Evolutionary conservation across 30 jellyfish, hydroid and myxozoan species (phyloP).

Genomic region (Phacellophora camtschatica): DNA sequence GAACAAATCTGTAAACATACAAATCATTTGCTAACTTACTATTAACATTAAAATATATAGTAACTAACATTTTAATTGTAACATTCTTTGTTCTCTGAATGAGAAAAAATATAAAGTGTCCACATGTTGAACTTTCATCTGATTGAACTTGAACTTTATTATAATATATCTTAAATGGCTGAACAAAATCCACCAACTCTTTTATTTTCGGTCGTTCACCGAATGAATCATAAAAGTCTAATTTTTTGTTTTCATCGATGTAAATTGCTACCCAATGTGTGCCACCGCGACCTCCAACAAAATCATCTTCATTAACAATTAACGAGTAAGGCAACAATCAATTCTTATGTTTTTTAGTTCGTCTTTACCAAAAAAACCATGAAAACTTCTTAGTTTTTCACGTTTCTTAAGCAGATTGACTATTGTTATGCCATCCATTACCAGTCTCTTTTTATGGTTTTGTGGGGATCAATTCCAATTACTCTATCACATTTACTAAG

Average conservation of each 20-base stretch:
- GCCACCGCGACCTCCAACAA: not conserved
- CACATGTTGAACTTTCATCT: not conserved
- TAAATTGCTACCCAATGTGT: not conserved
- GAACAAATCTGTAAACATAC: not conserved
- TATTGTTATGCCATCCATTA: constrained; percentile 7
- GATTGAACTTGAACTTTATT: not conserved
- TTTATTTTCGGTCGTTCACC: not conserved
- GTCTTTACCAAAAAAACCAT: not conserved
- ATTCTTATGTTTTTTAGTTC: not conserved
- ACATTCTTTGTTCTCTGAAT: not conserved
- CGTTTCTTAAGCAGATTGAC: not conserved
- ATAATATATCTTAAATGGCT: not conserved
- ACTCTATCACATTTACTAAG: constrained; percentile 3
- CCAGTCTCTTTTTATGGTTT: not conserved
- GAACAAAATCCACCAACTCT: not conserved
- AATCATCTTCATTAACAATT: not conserved
- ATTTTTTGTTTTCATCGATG: not conserved
- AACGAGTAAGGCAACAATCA: not conserved
- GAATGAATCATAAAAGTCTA: not conserved
- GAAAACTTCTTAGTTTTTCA: not conserved
- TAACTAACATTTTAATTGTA: not conserved
- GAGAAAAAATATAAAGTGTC: not conserved
- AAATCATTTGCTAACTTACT: not conserved
- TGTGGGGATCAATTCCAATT: not conserved
- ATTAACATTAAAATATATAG: not conserved